Base-by-base conservation (phyloP, 2,888 invertebrate species). In the Ormyrus labotus region DNA sequence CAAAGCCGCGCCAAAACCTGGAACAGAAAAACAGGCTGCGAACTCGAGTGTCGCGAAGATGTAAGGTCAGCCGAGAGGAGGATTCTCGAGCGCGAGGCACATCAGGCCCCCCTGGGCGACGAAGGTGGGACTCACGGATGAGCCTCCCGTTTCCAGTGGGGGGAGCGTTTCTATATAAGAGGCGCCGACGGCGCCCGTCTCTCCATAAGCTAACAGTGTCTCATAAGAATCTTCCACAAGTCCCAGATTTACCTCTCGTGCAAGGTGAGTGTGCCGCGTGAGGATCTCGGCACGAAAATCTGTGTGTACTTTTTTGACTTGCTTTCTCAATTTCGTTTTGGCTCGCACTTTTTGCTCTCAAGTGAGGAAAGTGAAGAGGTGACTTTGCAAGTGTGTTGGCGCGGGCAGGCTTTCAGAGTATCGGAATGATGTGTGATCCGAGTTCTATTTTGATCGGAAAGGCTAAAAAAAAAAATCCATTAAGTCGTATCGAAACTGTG, bases 161-260 rank as follows among this genome's bases (percentile, higher is more conserved):
- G 85, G 89, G 89, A 86, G 86, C 87, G 86, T 87, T 88, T 90
- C 89, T 90, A 90, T 90, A 90, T 89, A 90, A 90, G 87, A 86
- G 85, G 84, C 87, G 85, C 86, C 83, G 86, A 86, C 84, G 85
- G 84, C 83, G 86, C 85, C 86, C 83, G 88, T 88, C 89, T 88
- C 88, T 88, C 84, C 90, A 89, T 88, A 90, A 87, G 86, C 89
- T 87, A 87, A 87, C 87, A 86, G 88, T 88, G 83, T 86, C 85
- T 83, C 57, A 78, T 64, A 83, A 84, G 73, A 72, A 51, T 61
- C 77, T 34, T 73, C 63, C 69, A 34, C 60, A 47, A 74, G n/a
- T 73, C 71, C 61, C 50, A 63, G 67, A 71, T 63, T 63, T 10
- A 34, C 75, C 50, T 57, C 70, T n/a, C 50, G 76, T 81, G 81